Evolutionary conservation across 1,140 invertebrate genomes (phyloP).

Genomic region (Musca vetustissima): DNA sequence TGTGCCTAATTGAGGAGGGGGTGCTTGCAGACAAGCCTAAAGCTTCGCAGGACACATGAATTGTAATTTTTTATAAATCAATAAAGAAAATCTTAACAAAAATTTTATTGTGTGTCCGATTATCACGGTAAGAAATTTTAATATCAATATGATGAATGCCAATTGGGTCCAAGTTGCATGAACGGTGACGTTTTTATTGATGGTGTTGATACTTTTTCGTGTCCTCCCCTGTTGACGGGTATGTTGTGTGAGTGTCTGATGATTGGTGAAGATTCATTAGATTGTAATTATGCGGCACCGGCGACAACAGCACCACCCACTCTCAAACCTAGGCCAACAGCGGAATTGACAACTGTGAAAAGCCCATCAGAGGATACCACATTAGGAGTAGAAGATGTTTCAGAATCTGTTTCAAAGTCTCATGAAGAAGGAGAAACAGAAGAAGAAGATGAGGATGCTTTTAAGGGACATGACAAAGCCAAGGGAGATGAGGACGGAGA

Average conservation of each 20-base stretch:
- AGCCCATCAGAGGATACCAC: constrained; percentile 28
- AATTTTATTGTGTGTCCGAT: constrained; percentile 88
- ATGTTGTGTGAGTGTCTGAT: constrained; percentile 73
- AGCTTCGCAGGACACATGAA: too few relatives aligned
- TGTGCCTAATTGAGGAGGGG: constrained; percentile 78
- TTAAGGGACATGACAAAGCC: background rate
- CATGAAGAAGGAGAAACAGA: constrained; percentile 27
- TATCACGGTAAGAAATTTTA: constrained; percentile 87
- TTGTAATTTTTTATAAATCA: too few relatives aligned
- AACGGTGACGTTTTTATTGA: constrained; percentile 85
- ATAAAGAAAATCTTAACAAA: too few relatives aligned
- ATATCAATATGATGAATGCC: constrained; percentile 84
- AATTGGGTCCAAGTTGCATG: constrained; percentile 71
- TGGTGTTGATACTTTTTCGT: constrained; percentile 80
- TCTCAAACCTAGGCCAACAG: constrained; percentile 25
- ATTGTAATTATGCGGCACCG: constrained; percentile 61
- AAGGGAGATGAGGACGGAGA: background rate
- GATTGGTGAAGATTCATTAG: constrained; percentile 59
- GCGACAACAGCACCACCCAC: constrained; percentile 39
- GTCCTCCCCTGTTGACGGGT: constrained; percentile 73
- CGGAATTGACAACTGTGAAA: constrained; percentile 29
- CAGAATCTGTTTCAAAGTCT: constrained; percentile 24
- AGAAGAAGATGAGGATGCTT: constrained; percentile 30
- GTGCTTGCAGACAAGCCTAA: too few relatives aligned
- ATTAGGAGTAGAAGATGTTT: constrained; percentile 14